A percentile compares a stretch with the other conserved stretches of the same genome.
Conservation (phyloP, 2,797 vertebrate genomes). For the Halcyon smyrnensis region DNA sequence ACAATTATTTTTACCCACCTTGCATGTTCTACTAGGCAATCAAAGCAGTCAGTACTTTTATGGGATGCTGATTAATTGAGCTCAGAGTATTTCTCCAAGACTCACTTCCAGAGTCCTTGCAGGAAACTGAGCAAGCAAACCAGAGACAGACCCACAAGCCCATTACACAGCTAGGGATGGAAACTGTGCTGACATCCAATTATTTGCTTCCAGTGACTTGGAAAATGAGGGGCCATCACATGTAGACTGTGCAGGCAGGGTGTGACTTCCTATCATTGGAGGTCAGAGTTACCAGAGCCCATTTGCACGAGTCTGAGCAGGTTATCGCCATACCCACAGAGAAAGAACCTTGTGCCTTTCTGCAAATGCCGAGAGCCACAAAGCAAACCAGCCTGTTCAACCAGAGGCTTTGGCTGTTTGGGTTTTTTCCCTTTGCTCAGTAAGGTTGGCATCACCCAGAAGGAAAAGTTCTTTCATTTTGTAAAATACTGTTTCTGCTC, state of each 20-base stretch:
- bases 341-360: too few species aligned
- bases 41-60: background rate
- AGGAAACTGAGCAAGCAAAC: background rate
- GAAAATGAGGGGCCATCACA: background rate
- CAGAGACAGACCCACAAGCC: background rate
- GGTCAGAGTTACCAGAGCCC: background rate
- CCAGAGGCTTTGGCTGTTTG: background rate
- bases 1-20: background rate
- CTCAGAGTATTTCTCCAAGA: background rate
- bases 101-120: background rate
- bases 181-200: background rate
- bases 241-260: background rate
- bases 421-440: background rate
- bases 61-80: background rate
- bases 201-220: background rate
- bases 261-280: background rate
- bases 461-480: background rate
- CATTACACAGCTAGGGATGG: background rate
- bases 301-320: background rate
- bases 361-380: background rate
- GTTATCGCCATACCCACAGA: background rate
- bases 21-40: background rate
- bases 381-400: background rate
- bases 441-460: background rate
- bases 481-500: background rate